Evolutionary conservation across 2,113 vertebrate species (phyloP).

Genomic region (Scophthalmus maximus): DNA sequence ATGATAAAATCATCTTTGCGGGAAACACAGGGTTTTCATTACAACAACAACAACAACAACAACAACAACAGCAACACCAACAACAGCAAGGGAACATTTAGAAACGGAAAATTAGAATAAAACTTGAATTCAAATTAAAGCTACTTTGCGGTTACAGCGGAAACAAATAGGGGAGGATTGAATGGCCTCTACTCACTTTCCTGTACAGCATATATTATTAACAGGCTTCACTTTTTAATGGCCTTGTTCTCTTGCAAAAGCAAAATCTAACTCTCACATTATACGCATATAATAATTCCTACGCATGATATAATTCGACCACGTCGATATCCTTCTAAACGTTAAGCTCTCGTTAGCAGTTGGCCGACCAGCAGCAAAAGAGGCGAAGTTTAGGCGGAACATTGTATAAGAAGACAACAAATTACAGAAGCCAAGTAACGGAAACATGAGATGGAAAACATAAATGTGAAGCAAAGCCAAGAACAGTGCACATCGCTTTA

Average conservation of each 20-base stretch:
- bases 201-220: not conserved
- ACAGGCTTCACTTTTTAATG: not conserved
- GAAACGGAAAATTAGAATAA: not conserved
- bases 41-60: too few species aligned
- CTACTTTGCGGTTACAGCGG: not conserved
- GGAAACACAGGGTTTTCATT: not conserved
- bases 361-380: conserved; percentile 19
- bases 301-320: too few species aligned
- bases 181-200: too few species aligned
- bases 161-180: too few species aligned
- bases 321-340: too few species aligned
- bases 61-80: too few species aligned
- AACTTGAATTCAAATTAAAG: not conserved
- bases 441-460: conserved; percentile 69
- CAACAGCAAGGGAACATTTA: not conserved
- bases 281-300: too few species aligned
- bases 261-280: not conserved
- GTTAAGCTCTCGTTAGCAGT: not conserved
- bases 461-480: conserved; percentile 57
- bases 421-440: conserved; percentile 23
- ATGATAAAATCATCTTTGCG: not conserved
- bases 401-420: conserved; percentile 36
- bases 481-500: conserved; percentile 38
- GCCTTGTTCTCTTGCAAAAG: not conserved
- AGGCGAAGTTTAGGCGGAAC: not conserved